Evolutionary conservation across 2,113 vertebrate genomes (phyloP).

Genomic region (Otis tarda): DNA sequence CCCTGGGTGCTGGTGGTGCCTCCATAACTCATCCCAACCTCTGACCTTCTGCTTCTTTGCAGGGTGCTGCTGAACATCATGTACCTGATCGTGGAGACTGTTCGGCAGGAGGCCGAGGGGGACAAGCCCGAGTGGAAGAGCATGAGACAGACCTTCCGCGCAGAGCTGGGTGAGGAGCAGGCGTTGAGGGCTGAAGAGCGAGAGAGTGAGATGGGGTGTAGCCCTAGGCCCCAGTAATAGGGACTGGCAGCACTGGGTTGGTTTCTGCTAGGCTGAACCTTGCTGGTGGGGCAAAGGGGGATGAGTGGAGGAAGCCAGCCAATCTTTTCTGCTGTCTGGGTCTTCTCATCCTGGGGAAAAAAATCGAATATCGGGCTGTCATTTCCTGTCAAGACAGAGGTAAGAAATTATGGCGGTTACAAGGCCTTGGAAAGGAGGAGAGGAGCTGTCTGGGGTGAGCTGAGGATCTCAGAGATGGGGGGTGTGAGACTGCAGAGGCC

Average conservation of each 20-base stretch:
- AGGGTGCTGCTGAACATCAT: slow-evolving; percentile 97
- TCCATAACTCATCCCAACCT: neutral
- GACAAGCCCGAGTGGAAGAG: slow-evolving; percentile 91
- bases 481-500: neutral
- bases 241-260: neutral
- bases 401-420: fast-evolving
- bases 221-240: neutral
- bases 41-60: neutral
- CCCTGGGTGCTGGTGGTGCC: neutral
- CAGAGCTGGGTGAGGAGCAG: slow-evolving; percentile 85
- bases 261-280: neutral
- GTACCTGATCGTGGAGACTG: slow-evolving; percentile 95
- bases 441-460: neutral
- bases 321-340: neutral
- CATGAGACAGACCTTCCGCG: slow-evolving; percentile 89
- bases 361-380: fast-evolving
- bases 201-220: neutral
- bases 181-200: fast-evolving
- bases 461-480: neutral
- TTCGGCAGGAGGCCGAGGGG: slow-evolving; percentile 88
- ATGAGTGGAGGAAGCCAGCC: neutral
- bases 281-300: too few species aligned
- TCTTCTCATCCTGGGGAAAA: neutral
- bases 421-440: neutral
- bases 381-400: neutral